A percentile compares a stretch with the other conserved stretches of the same genome.
Evolutionary conservation across 2,888 invertebrate species (phyloP).

Genomic region (Spisula solida): DNA sequence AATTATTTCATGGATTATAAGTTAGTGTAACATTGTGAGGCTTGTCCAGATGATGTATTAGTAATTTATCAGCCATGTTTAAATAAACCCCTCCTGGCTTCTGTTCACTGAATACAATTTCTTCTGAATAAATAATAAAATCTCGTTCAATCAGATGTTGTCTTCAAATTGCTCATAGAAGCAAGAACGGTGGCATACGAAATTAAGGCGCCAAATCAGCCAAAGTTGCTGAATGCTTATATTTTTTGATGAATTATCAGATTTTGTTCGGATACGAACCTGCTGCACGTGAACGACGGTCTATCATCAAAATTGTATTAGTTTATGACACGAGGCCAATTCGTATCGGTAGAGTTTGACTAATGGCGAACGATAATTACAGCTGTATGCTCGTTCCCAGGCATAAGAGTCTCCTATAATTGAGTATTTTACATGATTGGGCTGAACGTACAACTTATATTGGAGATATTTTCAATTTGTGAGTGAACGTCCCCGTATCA

Average conservation of each 20-base stretch:
- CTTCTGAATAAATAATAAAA: constrained; percentile 54
- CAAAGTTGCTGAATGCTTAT: constrained; percentile 28
- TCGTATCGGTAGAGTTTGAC: constrained; percentile 48
- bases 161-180: constrained; percentile 33
- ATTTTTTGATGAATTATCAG: constrained; percentile 39
- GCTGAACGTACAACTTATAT: constrained; percentile 40
- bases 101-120: constrained; percentile 10
- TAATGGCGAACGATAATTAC: constrained; percentile 54
- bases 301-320: constrained; percentile 58
- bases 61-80: constrained; percentile 48
- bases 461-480: constrained; percentile 60
- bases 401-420: constrained; percentile 43
- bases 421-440: constrained; percentile 63
- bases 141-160: constrained; percentile 43
- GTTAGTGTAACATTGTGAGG: constrained; percentile 30
- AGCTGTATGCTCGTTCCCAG: constrained; percentile 46
- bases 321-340: constrained; percentile 55
- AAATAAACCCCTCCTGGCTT: constrained; percentile 35
- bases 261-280: constrained; percentile 34
- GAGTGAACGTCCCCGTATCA: constrained; percentile 55
- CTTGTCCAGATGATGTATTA: constrained; percentile 50
- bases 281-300: constrained; percentile 38
- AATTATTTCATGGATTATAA: constrained; percentile 47
- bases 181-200: constrained; percentile 46
- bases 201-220: constrained; percentile 30